Evolutionary conservation across 2,113 vertebrate species (phyloP), one percentile per base, ranked within the genome.

Genomic region (Perognathus longimembris): DNA sequence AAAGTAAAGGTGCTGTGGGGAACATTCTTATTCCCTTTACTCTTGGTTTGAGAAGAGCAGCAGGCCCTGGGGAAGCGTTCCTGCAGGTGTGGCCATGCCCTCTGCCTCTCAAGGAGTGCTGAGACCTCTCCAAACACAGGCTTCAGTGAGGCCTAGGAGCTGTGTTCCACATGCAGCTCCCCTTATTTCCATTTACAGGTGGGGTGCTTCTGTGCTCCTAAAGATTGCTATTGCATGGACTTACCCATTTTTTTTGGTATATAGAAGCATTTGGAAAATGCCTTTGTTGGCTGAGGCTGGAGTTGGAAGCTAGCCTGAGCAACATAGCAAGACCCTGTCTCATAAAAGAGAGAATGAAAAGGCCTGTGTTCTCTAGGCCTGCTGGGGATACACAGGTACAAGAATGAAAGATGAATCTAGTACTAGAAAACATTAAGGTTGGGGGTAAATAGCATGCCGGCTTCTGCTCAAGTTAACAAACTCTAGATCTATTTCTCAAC

Each of bases 401-500:
- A 61, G 57, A 94, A 69, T 42, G 34, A 82, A 42, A 85, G 45
- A 50, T 14, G 36, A 88, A 40, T 59, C 26, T 32, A 5, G 38
- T 59, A 2, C 32, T 78, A 63, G 63, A 22, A 91, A 71, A 71
- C 14, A 34, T 2, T 12, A 57, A 32, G 22, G 28, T 74, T 38
- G 38, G 4, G 70, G 24, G 59, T 40, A 64, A 81, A 50, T 70
- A 57, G 57, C 70, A 82, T 80, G 38, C 45, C 69, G 57, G n/a
- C 61, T 89, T 77, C 80, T 57, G 70, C 64, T 81, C 50, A 70
- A 5, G 4, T 76, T 45, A 71, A 22, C 83, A 66, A 36, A 90
- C 26, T 18, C 11, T 32, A 28, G 81, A 45, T 3, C 59, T 87
- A 9, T 80, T 87, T 89, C 40, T 80, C 67, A 77, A 5, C 36